These are phyloP conservation scores for Flexamia atlantica DNA, from an alignment of 2,888 invertebrate species.

Conservation along the genomic window DNA sequence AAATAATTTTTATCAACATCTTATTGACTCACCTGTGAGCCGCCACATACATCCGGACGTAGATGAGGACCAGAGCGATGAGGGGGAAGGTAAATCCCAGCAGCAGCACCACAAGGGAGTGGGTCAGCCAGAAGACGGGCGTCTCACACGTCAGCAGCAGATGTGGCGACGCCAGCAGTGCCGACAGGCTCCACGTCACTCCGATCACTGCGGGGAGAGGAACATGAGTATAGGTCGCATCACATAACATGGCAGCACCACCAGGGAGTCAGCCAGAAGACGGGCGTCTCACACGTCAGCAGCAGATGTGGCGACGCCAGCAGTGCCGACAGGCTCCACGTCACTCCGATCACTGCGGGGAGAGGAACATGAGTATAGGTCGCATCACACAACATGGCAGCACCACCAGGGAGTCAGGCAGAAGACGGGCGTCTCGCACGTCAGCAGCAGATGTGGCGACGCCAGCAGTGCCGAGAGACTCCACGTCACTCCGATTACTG, in stretches of 20 bases:
- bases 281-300: conserved; percentile 63
- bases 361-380: conserved; percentile 71
- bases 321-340: conserved; percentile 72
- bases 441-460: conserved; percentile 67
- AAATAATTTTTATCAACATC: no score
- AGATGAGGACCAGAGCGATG: conserved; percentile 75
- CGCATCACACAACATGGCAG: conserved; percentile 57
- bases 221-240: conserved; percentile 72
- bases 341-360: conserved; percentile 74
- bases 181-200: conserved; percentile 73
- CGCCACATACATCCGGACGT: conserved; percentile 75
- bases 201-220: conserved; percentile 72
- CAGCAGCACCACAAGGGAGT: conserved; percentile 67
- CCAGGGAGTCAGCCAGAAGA: conserved; percentile 67
- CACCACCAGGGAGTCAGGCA: conserved; percentile 66
- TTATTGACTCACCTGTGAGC: conserved; percentile 74
- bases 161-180: conserved; percentile 72
- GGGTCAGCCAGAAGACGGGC: conserved; percentile 67
- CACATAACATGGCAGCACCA: conserved; percentile 61
- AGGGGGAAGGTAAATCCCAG: conserved; percentile 76
- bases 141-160: conserved; percentile 65
- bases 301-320: conserved; percentile 71
- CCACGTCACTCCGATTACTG: conserved; percentile 75
- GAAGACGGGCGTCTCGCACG: conserved; percentile 64
- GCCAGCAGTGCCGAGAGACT: conserved; percentile 73